Conservation (phyloP, 2,888 invertebrate genomes). For the Pardosa pseudoannulata region DNA sequence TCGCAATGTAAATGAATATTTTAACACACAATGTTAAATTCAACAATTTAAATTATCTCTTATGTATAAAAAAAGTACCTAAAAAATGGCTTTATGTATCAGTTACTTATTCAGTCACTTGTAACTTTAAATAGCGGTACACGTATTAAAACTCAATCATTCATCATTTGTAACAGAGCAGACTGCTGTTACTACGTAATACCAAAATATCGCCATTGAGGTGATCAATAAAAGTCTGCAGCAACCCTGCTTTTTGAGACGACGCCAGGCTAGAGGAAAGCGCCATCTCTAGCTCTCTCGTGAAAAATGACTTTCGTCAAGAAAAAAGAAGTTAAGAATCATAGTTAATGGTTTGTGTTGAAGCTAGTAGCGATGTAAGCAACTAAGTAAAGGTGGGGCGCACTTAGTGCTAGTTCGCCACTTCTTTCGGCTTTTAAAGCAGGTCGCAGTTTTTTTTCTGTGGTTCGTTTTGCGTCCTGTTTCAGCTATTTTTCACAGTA, state of each 20-base stretch:
- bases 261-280: conserved; percentile 32
- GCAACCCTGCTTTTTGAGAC: not conserved
- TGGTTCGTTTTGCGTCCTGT: not conserved
- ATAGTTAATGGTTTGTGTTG: conserved; percentile 61
- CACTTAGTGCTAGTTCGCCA: conserved; percentile 48
- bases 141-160: no score
- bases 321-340: conserved; percentile 21
- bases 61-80: no score
- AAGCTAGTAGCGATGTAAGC: conserved; percentile 25
- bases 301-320: conserved; percentile 37
- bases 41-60: no score
- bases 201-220: not conserved
- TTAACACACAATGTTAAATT: no score
- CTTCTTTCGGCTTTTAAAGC: conserved; percentile 44
- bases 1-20: no score
- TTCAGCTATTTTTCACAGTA: conserved; percentile 25
- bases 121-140: no score
- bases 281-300: conserved; percentile 33
- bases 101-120: no score
- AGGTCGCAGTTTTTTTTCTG: not conserved
- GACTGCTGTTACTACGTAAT: no score
- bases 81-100: no score
- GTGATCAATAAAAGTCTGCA: not conserved
- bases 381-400: conserved; percentile 40
- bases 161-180: no score